Conservation (phyloP, 2,888 invertebrate genomes). For the Bombyx huttoni region DNA sequence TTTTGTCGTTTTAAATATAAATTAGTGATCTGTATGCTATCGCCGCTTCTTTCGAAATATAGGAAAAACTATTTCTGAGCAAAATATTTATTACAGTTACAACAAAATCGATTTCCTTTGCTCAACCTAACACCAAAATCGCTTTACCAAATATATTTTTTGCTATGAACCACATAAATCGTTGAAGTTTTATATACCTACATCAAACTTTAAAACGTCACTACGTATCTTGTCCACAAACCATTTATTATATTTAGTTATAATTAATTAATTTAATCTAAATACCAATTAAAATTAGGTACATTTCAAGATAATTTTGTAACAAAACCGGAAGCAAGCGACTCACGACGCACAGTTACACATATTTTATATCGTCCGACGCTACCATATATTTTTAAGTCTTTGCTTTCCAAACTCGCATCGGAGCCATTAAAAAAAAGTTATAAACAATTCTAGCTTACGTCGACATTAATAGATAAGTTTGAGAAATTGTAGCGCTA, state of each 20-base stretch:
- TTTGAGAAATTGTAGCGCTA: not conserved
- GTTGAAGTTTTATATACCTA: not conserved
- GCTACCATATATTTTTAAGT: not conserved
- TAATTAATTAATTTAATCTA: conserved; percentile 4
- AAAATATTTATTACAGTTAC: no score
- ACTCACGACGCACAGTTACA: not conserved
- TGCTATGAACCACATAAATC: not conserved
- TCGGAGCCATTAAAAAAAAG: not conserved
- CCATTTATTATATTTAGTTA: not conserved
- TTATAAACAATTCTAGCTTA: not conserved
- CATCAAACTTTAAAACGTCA: not conserved
- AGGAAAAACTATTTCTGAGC: no score
- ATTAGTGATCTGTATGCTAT: no score
- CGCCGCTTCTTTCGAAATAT: no score
- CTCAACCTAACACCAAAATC: no score
- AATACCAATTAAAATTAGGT: conserved; percentile 1
- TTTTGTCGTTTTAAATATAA: no score
- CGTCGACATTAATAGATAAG: not conserved
- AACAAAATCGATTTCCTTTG: no score
- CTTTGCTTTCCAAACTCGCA: not conserved
- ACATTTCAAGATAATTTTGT: not conserved
- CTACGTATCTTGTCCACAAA: not conserved
- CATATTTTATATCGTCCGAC: not conserved
- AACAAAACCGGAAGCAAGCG: not conserved
- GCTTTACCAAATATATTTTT: no score